Conservation (phyloP, 2,888 invertebrate genomes). For the Drosophila cognata region DNA sequence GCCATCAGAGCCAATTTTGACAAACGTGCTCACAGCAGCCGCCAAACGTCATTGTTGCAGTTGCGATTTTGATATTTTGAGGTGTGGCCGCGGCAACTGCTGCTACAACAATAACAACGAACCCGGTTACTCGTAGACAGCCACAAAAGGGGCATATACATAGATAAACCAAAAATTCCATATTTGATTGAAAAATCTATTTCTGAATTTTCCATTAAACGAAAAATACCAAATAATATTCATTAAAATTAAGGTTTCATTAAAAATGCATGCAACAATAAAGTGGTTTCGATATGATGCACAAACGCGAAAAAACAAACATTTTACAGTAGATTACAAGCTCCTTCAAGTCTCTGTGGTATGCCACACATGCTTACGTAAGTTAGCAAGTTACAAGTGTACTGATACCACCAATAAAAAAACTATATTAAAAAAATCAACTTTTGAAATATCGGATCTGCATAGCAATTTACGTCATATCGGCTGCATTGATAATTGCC, state of each 20-base stretch:
- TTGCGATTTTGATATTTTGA: constrained; percentile 47
- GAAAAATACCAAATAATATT: neutral
- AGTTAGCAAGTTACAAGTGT: neutral
- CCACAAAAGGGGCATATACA: neutral
- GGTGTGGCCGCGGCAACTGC: constrained; percentile 50
- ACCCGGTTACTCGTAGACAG: neutral
- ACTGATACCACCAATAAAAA: neutral
- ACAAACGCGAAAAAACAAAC: neutral
- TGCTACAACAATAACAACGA: constrained; percentile 11
- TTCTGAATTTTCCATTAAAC: constrained; percentile 29
- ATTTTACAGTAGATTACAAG: neutral
- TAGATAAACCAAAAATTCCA: neutral
- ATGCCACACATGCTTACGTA: constrained; percentile 5
- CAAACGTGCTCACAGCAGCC: constrained; percentile 53
- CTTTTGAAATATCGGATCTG: constrained; percentile 38
- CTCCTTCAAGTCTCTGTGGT: neutral
- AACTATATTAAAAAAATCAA: constrained; percentile 15
- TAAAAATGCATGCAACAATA: neutral
- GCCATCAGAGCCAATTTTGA: constrained; percentile 62
- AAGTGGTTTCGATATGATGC: neutral
- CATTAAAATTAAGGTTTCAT: neutral
- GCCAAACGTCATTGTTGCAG: constrained; percentile 22
- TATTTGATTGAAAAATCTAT: constrained; percentile 15
- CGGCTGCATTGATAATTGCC: constrained; percentile 26
- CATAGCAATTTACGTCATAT: constrained; percentile 26